A percentile compares a stretch with the other conserved stretches of the same genome.
These are phyloP conservation scores for Heliconius himera DNA, from an alignment of 1,140 invertebrate genomes.

Conservation along the genomic window DNA sequence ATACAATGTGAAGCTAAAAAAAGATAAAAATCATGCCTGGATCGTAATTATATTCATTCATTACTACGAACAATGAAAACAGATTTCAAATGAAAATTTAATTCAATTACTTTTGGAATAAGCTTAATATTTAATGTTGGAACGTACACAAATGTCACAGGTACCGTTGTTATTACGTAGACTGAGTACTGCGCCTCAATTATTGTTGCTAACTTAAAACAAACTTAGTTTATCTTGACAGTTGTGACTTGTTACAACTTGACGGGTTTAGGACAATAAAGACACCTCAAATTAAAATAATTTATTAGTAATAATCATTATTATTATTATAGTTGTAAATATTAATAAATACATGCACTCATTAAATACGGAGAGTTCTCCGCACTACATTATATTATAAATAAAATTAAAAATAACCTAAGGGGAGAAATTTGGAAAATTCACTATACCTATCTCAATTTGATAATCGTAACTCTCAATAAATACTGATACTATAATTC, in stretches of 20 bases:
- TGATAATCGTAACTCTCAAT: not conserved
- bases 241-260: constrained; percentile 17
- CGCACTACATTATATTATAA: constrained; percentile 21
- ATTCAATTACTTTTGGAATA: not conserved
- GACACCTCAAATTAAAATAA: constrained; percentile 15
- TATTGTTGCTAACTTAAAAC: constrained; percentile 14
- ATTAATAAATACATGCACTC: constrained; percentile 33
- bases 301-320: constrained; percentile 62
- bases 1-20: not conserved
- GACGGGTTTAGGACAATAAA: constrained; percentile 11
- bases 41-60: not conserved
- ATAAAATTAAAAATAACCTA: constrained; percentile 8
- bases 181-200: constrained; percentile 1
- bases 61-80: not conserved
- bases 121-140: constrained; percentile 4
- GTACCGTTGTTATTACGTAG: not conserved
- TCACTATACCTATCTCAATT: not conserved
- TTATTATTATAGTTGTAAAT: constrained; percentile 56
- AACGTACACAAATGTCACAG: not conserved
- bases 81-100: constrained; percentile 16
- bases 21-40: not conserved
- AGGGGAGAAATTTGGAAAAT: not conserved
- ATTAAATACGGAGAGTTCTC: not conserved
- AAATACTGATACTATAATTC: constrained; percentile 34
- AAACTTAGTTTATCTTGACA: constrained; percentile 19